A percentile compares a stretch with the other conserved stretches of the same genome.
Conservation (phyloP, 2,797 vertebrate species). For the Chaenodraco wilsoni region DNA sequence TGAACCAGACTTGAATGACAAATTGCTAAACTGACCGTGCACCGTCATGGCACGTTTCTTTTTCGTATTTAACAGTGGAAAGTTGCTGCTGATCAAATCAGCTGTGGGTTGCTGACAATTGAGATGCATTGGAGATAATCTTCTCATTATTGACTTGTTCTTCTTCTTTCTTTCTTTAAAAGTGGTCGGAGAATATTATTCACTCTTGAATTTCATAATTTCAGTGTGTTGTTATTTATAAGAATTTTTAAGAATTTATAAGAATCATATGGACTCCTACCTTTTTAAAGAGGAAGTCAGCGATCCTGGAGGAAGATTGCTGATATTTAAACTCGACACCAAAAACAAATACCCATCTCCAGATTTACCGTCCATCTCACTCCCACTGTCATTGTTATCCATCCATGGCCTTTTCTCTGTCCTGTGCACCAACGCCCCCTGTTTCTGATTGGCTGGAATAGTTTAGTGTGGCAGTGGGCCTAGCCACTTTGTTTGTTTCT, state of each 20-base stretch:
- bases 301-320: no score
- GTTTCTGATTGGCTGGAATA: no score
- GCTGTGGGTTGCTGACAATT: background rate
- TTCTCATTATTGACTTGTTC: background rate
- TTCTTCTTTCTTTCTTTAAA: background rate
- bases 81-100: constrained; percentile 1
- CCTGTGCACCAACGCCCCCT: no score
- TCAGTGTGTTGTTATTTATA: background rate
- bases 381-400: no score
- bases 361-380: no score
- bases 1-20: background rate
- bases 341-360: no score
- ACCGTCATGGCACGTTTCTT: background rate
- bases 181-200: background rate
- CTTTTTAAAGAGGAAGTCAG: background rate
- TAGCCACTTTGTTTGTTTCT: no score
- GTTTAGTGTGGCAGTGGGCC: no score
- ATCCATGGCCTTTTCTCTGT: no score
- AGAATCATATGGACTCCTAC: background rate
- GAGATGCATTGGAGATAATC: background rate
- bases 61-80: background rate
- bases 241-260: no score
- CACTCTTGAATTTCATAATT: background rate
- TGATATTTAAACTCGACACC: no score
- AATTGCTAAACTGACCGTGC: background rate